Percentiles rank a stretch among this genome's conserved stretches.
phyloP scores from a whole-genome alignment of 2,113 vertebrate species.

The Chamaetylas fuelleborni region DNA sequence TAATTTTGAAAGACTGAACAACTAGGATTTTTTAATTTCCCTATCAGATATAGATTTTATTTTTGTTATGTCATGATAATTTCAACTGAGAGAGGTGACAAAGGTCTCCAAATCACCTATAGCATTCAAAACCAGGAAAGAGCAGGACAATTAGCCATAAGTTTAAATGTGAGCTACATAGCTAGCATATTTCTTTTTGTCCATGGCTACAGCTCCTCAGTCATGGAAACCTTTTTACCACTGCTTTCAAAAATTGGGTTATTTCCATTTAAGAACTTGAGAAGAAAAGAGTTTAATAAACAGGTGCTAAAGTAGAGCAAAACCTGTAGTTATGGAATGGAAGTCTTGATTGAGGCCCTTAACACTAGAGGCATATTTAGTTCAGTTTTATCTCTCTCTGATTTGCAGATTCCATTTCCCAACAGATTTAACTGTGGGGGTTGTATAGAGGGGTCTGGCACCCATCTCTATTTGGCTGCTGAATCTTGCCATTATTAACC shows the following conservation, averaged over 20 bases:
- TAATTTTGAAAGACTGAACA: neutral
- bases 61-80: neutral
- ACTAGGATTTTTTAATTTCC: neutral
- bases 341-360: conserved; percentile 11
- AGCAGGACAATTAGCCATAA: neutral
- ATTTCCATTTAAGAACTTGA: neutral
- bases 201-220: neutral
- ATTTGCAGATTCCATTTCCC: conserved; percentile 34
- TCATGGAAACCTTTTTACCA: neutral
- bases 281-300: neutral
- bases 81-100: neutral
- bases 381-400: conserved; percentile 55
- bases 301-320: neutral
- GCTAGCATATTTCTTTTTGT: neutral
- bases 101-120: neutral
- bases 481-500: neutral
- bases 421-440: conserved; percentile 1
- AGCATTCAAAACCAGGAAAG: neutral
- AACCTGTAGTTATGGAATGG: neutral
- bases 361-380: conserved; percentile 8
- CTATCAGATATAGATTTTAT: neutral
- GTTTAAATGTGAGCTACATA: neutral
- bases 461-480: conserved; percentile 44
- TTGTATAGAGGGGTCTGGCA: conserved; percentile 49
- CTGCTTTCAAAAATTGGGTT: neutral